Conservation (phyloP, 2,113 vertebrate genomes). For the Caloenas nicobarica region DNA sequence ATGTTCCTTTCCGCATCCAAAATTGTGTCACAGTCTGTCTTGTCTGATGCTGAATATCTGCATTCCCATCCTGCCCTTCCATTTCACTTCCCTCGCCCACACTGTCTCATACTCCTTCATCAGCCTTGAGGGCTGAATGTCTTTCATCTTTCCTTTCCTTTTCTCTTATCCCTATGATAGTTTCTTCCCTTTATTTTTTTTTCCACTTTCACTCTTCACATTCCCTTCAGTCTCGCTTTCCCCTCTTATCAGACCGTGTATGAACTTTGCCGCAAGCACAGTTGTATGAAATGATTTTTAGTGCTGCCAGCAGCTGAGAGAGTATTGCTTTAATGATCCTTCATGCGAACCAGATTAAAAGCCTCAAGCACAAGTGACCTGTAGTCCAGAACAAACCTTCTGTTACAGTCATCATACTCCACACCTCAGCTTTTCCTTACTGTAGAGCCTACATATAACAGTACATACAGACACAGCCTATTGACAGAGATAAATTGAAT, state of each 20-base stretch:
- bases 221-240: neutral
- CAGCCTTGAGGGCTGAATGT: neutral
- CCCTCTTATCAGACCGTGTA: neutral
- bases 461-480: neutral
- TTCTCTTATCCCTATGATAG: neutral
- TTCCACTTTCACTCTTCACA: neutral
- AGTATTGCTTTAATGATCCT: slow-evolving; percentile 26
- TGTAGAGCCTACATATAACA: neutral
- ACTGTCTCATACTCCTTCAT: neutral
- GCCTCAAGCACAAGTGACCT: neutral
- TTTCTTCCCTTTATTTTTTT: neutral
- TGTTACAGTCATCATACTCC: neutral
- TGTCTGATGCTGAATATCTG: neutral
- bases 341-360: slow-evolving; percentile 9
- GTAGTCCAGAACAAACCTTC: neutral
- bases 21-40: neutral
- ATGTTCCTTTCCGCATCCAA: neutral
- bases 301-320: neutral
- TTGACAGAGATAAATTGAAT: neutral
- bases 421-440: neutral
- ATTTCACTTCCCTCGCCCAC: neutral
- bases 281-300: slow-evolving; percentile 13
- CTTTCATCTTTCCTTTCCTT: neutral
- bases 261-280: neutral
- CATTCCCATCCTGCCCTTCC: neutral